A percentile compares a stretch with the other conserved stretches of the same genome.
These are phyloP conservation scores for Erynnis tages DNA, from an alignment of 2,888 invertebrate species.

Conservation along the genomic window DNA sequence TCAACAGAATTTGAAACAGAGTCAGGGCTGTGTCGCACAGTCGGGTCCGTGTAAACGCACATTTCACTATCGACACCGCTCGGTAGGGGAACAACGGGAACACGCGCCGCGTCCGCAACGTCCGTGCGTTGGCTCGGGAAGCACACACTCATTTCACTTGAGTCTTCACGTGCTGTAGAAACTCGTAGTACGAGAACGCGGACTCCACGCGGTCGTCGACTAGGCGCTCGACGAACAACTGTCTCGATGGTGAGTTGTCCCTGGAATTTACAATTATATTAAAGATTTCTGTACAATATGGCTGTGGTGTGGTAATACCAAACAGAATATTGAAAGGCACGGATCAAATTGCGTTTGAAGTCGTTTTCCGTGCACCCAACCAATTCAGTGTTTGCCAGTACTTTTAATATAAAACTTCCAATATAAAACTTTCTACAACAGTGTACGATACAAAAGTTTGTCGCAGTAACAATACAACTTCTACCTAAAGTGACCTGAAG, in stretches of 20 bases:
- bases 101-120: constrained; percentile 7
- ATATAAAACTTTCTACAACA: no score
- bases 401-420: no score
- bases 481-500: no score
- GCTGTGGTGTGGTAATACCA: no score
- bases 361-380: no score
- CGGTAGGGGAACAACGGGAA: neutral
- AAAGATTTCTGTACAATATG: no score
- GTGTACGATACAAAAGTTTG: no score
- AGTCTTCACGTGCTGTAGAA: constrained; percentile 95
- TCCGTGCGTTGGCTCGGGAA: constrained; percentile 17
- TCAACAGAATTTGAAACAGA: constrained; percentile 21
- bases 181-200: constrained; percentile 98
- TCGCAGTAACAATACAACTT: no score
- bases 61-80: constrained; percentile 1
- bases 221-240: constrained; percentile 92
- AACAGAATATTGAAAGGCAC: no score
- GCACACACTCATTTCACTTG: constrained; percentile 88
- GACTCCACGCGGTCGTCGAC: constrained; percentile 97
- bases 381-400: no score
- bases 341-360: no score
- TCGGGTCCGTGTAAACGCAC: constrained; percentile 7
- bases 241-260: constrained; percentile 93
- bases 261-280: no score
- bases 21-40: constrained; percentile 53